Conservation (phyloP, 2,797 vertebrate genomes). For the Mus minutoides region DNA sequence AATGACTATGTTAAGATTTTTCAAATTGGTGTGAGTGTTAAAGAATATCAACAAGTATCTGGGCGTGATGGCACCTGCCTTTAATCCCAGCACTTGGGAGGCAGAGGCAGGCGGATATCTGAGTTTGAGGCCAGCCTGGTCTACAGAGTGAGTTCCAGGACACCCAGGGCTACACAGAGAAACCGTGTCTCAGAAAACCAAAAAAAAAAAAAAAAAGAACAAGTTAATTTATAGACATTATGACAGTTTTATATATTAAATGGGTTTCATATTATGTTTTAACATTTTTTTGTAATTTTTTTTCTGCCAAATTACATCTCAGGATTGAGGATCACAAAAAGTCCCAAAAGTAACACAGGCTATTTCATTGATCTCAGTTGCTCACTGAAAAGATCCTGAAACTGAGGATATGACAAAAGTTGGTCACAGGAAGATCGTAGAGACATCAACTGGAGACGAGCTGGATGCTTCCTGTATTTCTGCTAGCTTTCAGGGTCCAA, state of each 20-base stretch:
- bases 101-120: no score
- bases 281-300: not conserved
- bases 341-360: rapidly evolving
- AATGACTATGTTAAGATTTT: not conserved
- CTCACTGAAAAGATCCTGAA: not conserved
- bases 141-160: no score
- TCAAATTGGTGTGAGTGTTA: rapidly evolving
- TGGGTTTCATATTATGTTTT: not conserved
- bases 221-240: not conserved
- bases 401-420: not conserved
- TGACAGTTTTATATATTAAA: not conserved
- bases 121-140: no score
- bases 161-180: no score
- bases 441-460: not conserved
- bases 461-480: not conserved
- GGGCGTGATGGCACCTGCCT: no score
- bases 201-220: no score
- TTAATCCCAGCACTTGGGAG: no score
- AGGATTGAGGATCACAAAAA: no score
- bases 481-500: no score
- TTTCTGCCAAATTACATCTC: not conserved
- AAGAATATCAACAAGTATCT: no score
- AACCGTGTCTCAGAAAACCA: no score
- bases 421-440: not conserved
- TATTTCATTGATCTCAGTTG: not conserved